These are phyloP conservation scores for Liopterus haemorrhoidalis DNA, from an alignment of 2,888 invertebrate species.

Conservation along the genomic window DNA sequence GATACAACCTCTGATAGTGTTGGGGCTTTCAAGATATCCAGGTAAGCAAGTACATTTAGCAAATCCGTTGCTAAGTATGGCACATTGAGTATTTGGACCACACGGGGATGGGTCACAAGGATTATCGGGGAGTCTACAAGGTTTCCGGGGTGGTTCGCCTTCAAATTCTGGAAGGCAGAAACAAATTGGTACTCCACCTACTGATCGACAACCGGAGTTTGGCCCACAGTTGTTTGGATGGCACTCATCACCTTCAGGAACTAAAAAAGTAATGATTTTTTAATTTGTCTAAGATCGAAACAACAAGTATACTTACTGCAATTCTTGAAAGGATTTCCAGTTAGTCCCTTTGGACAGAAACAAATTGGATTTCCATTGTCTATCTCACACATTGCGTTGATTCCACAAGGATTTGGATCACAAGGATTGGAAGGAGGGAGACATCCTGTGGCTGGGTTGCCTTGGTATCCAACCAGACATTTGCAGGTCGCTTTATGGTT, in stretches of 20 bases:
- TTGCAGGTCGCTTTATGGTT: slow-evolving; percentile 76
- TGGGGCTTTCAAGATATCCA: slow-evolving; percentile 79
- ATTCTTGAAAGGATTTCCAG: slow-evolving; percentile 84
- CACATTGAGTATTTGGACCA: slow-evolving; percentile 82
- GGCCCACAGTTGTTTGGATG: slow-evolving; percentile 76
- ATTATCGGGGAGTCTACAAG: slow-evolving; percentile 66
- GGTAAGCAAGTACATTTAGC: slow-evolving; percentile 81
- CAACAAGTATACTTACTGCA: slow-evolving; percentile 66
- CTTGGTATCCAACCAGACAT: slow-evolving; percentile 74
- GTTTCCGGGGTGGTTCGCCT: slow-evolving; percentile 70
- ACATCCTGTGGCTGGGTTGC: slow-evolving; percentile 68
- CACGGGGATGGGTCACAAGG: slow-evolving; percentile 83
- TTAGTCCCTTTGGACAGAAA: slow-evolving; percentile 81
- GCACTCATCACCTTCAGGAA: slow-evolving; percentile 83
- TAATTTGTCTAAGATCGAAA: slow-evolving; percentile 11
- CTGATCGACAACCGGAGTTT: slow-evolving; percentile 74
- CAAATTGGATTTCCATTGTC: slow-evolving; percentile 83
- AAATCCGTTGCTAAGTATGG: slow-evolving; percentile 69
- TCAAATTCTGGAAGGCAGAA: slow-evolving; percentile 85
- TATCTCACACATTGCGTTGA: slow-evolving; percentile 75
- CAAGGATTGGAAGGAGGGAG: slow-evolving; percentile 72
- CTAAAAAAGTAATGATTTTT: slow-evolving; percentile 48
- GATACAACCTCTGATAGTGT: slow-evolving; percentile 79
- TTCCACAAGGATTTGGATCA: slow-evolving; percentile 80
- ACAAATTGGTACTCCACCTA: slow-evolving; percentile 69